Base-by-base conservation (phyloP, 2,797 vertebrate genomes). In the Sebastolobus altivelis region DNA sequence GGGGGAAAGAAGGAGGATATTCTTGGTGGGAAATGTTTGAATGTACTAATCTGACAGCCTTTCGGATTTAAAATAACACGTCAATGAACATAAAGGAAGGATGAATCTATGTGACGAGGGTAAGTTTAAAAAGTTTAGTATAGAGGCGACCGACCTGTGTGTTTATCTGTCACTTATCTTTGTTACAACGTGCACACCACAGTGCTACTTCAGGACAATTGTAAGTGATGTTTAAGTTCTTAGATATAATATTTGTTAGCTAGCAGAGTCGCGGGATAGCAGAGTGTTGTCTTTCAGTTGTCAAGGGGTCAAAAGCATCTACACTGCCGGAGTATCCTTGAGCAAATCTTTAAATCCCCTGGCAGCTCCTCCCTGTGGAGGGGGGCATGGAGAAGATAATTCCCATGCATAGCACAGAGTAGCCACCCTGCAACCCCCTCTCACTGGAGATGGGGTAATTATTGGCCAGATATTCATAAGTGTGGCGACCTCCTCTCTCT, bases 51-150 rank as follows among this genome's bases (percentile, higher is more conserved):
- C 3, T 35, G 80, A 72, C 70, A 83, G 56, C 13, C 10, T 62
- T 46, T 59, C 13, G 25, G 3, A 40, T 25, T 43, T n/a, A 5
- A 81, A 72, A 52, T 2, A 1, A 20, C 1, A 10, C 40, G 22
- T 35, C 3, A 5, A 4, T 8, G 33, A 25, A 63, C 56, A 6
- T 7, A 0, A 2, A n/a, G 27, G 60, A 40, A 62, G 58, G 46
- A 83, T 76, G 52, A 67, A 11, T 22, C 2, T 2, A 6, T 6
- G 55, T 27, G 11, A 56, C 63, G n/a, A 76, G 5, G 88, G 90
- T 92, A 56, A 83, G 91, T 81, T 18, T 63, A 16, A 27, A 22
- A 74, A 81, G 69, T 87, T 89, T 29, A 4, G 6, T 3, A 60
- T 5, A 16, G 49, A 52, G n/a, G 13, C 1, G 66, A 8, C 31